A percentile compares a stretch with the other conserved stretches of the same genome.
phyloP scores from a whole-genome alignment of 92 coral and sea anemone species.

The Porites cylindrica region DNA sequence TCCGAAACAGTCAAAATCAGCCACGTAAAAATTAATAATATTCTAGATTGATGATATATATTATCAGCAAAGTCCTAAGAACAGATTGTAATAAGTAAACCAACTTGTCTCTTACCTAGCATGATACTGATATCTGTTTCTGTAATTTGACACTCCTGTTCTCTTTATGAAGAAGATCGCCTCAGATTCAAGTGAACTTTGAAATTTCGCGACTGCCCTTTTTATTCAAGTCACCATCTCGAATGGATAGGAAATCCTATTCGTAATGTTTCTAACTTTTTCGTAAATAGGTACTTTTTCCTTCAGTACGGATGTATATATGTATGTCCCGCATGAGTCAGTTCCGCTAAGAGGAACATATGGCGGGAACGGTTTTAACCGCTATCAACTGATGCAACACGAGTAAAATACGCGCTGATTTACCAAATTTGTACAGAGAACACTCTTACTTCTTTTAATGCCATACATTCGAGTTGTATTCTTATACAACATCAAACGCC shows the following conservation, averaged over 20 bases:
- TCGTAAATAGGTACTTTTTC: background rate
- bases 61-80: no score
- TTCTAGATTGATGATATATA: no score
- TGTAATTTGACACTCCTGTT: background rate
- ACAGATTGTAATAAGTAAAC: no score
- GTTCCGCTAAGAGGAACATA: background rate
- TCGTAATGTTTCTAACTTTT: conserved; percentile 36
- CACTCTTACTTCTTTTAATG: background rate
- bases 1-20: no score
- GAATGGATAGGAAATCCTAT: conserved; percentile 25
- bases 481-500: no score
- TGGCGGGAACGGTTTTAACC: background rate
- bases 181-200: background rate
- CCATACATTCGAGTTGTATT: background rate
- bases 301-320: background rate
- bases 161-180: background rate
- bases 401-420: background rate
- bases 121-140: background rate
- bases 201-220: background rate
- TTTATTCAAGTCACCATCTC: background rate
- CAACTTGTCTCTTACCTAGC: background rate
- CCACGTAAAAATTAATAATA: no score
- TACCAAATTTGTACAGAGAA: background rate
- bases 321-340: background rate
- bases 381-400: no score